phyloP scores from a whole-genome alignment of 2,113 vertebrate species.

The Petroica traversi region DNA sequence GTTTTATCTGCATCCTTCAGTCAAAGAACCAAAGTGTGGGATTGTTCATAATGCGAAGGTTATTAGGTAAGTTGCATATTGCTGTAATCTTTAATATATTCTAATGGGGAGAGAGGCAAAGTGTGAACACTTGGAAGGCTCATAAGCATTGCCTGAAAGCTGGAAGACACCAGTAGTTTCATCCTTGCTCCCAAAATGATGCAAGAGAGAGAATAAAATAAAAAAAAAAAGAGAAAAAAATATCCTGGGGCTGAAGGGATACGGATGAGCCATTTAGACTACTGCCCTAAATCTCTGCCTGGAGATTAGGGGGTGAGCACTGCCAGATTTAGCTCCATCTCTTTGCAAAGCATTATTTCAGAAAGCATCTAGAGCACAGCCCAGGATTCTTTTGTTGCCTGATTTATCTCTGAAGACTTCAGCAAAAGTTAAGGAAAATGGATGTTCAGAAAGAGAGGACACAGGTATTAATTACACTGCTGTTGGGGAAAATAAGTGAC shows the following conservation, averaged over 20 bases:
- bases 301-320: not conserved
- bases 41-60: not conserved
- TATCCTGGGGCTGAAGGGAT: not conserved
- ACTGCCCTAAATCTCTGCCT: not conserved
- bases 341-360: not conserved
- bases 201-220: not conserved
- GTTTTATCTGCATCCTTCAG: not conserved
- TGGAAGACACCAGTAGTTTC: not conserved
- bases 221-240: not conserved
- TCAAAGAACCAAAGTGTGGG: not conserved
- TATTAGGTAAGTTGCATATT: not conserved
- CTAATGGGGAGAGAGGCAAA: not conserved
- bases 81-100: not conserved
- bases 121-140: not conserved
- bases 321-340: not conserved
- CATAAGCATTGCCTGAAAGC: not conserved
- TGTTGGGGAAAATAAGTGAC: not conserved
- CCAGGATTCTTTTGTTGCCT: not conserved
- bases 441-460: not conserved
- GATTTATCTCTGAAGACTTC: not conserved
- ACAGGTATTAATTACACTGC: not conserved
- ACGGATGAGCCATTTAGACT: not conserved
- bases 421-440: not conserved
- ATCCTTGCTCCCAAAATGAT: not conserved
- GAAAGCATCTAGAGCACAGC: not conserved